These are phyloP conservation scores for Protobothrops flavoviridis DNA, from an alignment of 2,113 vertebrate genomes.

Conservation along the genomic window DNA sequence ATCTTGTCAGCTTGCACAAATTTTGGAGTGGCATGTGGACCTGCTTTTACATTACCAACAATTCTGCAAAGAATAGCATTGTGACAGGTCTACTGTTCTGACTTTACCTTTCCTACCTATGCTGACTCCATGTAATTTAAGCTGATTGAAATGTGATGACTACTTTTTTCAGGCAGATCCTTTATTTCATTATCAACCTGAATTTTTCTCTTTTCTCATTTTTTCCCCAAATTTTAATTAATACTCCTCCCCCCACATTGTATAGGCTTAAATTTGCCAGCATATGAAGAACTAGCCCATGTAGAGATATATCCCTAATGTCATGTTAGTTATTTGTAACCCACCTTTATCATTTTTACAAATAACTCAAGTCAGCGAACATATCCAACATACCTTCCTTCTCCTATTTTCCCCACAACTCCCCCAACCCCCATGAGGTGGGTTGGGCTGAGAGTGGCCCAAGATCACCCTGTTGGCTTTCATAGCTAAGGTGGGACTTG, in stretches of 20 bases:
- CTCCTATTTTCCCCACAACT: too few species aligned
- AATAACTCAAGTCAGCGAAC: neutral
- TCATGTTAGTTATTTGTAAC: neutral
- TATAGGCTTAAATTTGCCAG: neutral
- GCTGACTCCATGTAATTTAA: neutral
- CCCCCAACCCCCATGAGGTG: neutral
- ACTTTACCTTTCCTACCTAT: neutral
- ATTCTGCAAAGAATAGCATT: neutral
- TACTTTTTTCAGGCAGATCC: neutral
- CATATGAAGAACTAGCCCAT: neutral
- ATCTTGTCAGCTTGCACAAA: neutral
- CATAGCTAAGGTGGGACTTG: neutral
- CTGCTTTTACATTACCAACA: neutral
- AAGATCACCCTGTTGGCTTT: neutral
- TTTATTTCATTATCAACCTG: neutral
- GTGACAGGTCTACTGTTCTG: neutral
- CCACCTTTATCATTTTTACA: neutral
- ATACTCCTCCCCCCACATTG: neutral
- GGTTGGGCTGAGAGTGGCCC: neutral
- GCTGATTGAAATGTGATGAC: neutral
- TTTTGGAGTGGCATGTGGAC: neutral
- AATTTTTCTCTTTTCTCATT: neutral
- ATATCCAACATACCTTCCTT: neutral
- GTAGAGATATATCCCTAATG: neutral
- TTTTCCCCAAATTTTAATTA: neutral